Conservation (phyloP, 2,888 invertebrate species). For the Neoscelio sp. region DNA sequence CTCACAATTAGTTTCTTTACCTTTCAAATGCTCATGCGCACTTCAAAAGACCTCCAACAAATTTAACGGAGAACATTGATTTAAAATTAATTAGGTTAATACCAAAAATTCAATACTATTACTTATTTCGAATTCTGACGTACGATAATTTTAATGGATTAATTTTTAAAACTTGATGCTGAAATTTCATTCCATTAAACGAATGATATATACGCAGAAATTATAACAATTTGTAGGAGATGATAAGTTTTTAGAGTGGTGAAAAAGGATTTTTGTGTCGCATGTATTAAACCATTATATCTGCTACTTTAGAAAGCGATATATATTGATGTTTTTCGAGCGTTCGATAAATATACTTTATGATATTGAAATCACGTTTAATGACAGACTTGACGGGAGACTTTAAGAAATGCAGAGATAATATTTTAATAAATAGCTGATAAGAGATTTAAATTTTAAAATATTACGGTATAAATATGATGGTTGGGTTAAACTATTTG, state of each 20-base stretch:
- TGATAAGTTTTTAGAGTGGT: slow-evolving; percentile 39
- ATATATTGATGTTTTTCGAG: slow-evolving; percentile 58
- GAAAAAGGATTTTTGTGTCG: slow-evolving; percentile 65
- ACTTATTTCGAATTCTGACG: too few species aligned
- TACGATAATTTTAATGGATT: too few species aligned
- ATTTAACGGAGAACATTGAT: too few species aligned
- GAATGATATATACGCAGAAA: slow-evolving; percentile 53
- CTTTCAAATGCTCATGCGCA: too few species aligned
- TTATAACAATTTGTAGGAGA: slow-evolving; percentile 55
- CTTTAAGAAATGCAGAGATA: slow-evolving; percentile 48
- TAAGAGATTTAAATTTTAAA: slow-evolving; percentile 60
- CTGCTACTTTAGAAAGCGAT: slow-evolving; percentile 64
- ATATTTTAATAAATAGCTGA: slow-evolving; percentile 64
- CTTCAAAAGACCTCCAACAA: too few species aligned
- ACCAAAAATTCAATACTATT: too few species aligned
- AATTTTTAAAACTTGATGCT: slow-evolving; percentile 10
- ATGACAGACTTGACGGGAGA: slow-evolving; percentile 49
- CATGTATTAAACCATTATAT: slow-evolving; percentile 60
- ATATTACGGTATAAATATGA: slow-evolving; percentile 41
- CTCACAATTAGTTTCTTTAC: slow-evolving; percentile 26
- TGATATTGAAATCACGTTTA: slow-evolving; percentile 59
- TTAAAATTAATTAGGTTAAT: too few species aligned
- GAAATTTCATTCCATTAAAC: not conserved
- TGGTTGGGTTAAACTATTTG: slow-evolving; percentile 38
- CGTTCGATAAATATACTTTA: slow-evolving; percentile 60